phyloP scores from a whole-genome alignment of 2,113 vertebrate species.

The Nibea coibor region DNA sequence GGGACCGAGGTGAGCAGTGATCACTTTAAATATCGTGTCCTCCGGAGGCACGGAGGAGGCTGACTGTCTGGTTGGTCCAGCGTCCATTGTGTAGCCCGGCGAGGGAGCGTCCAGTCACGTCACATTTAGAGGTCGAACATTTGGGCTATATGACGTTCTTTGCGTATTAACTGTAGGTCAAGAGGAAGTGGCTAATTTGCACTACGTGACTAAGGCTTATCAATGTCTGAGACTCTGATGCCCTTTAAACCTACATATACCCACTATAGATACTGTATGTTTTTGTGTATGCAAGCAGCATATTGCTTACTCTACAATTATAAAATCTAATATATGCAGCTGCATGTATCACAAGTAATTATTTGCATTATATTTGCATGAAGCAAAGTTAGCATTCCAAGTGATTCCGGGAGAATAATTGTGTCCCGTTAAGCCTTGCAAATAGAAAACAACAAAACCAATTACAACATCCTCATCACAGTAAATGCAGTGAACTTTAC shows the following conservation, averaged over 20 bases:
- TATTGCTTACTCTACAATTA: neutral
- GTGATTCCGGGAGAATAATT: slow-evolving; percentile 11
- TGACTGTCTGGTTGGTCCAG: slow-evolving; percentile 67
- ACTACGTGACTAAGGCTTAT: slow-evolving; percentile 67
- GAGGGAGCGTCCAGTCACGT: slow-evolving; percentile 53
- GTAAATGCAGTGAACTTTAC: slow-evolving; percentile 63
- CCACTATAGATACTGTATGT: neutral
- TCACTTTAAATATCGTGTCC: slow-evolving; percentile 73
- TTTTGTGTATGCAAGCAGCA: neutral
- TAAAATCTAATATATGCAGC: neutral
- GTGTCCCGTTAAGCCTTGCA: neutral
- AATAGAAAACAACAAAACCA: slow-evolving; percentile 40
- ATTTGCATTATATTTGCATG: neutral
- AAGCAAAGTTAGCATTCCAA: neutral
- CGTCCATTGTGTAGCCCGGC: slow-evolving; percentile 63
- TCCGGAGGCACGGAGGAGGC: slow-evolving; percentile 75
- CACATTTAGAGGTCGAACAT: slow-evolving; percentile 39
- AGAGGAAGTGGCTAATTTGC: slow-evolving; percentile 70
- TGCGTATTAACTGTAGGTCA: slow-evolving; percentile 57
- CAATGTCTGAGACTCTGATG: slow-evolving; percentile 8
- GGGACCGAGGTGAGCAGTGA: slow-evolving; percentile 61
- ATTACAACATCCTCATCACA: slow-evolving; percentile 22
- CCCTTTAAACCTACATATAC: slow-evolving; percentile 23
- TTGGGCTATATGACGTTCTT: slow-evolving; percentile 54
- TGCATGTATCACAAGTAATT: neutral